Evolutionary conservation across 2,888 invertebrate genomes (phyloP).

Genomic region (Lomographa bimaculata): DNA sequence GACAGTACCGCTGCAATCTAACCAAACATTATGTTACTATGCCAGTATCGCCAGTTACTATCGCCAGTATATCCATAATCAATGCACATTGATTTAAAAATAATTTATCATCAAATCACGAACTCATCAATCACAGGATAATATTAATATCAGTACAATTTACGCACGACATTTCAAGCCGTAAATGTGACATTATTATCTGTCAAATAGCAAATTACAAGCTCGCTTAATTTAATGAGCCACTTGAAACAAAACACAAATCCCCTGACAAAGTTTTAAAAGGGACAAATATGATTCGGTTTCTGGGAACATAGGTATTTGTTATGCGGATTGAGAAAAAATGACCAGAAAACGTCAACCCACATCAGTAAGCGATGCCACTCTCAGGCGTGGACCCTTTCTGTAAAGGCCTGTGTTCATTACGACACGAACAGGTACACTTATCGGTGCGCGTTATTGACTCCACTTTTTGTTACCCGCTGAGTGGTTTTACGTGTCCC

Average conservation of each 20-base stretch:
- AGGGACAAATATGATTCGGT: constrained; percentile 14
- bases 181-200: no score
- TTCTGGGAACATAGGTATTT: constrained; percentile 27
- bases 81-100: no score
- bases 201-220: no score
- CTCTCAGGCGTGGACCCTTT: constrained; percentile 42
- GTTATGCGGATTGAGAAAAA: constrained; percentile 38
- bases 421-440: constrained; percentile 38
- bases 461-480: constrained; percentile 20
- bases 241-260: constrained; percentile 4
- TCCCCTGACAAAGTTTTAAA: constrained; percentile 5
- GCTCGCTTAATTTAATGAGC: no score
- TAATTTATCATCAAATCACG: no score
- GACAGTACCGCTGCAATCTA: no score
- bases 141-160: no score
- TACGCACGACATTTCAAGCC: no score
- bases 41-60: no score
- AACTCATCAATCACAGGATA: no score
- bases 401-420: constrained; percentile 37
- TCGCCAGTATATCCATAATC: no score
- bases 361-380: constrained; percentile 48
- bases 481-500: constrained; percentile 6
- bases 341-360: constrained; percentile 54
- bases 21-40: no score
- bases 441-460: constrained; percentile 29